Evolutionary conservation across 2,888 invertebrate species (phyloP), one percentile per base, ranked within the genome.

Genomic region (Tuta absoluta): DNA sequence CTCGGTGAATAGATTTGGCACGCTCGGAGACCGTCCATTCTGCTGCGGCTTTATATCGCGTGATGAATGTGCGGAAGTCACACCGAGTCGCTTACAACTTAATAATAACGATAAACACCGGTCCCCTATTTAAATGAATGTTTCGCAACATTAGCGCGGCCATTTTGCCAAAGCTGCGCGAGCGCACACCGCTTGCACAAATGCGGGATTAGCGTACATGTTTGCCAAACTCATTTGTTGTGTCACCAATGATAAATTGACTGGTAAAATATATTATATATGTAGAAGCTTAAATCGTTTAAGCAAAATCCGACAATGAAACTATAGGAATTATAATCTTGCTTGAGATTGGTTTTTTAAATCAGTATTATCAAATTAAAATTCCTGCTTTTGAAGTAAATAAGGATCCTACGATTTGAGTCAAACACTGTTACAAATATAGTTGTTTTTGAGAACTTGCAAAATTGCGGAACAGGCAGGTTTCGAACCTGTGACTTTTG

Each of bases 71-170:
- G 84, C 84, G 86, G 88, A 87, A 87, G 88, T 87, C 83, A 81
- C 78, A 85, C 78, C 71, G 76, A 83, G 78, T 85, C 86, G 84
- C 82, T 85, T 82, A 85, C 87, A 87, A 86, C 85, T 85, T 86
- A 87, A 89, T 89, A 90, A 88, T 85, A 86, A 83, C 81, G 83
- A 82, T 85, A 87, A 88, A 89, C 86, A 87, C 78, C 84, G 81
- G 83, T 80, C 87, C 87, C 87, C 85, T 76, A 78, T 86, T 86
- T 81, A 84, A 84, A 84, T 79, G 77, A 79, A 84, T 87, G 86
- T 89, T 87, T 88, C 79, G 82, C 86, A 84, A 89, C 86, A 87
- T 87, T 86, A 84, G 76, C 76, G 78, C 81, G 76, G 80, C 84
- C 87, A 83, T 86, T 86, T 87, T 78, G 77, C 71, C 69, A 82